Evolutionary conservation across 2,113 vertebrate genomes (phyloP), one percentile per base, ranked within the genome.

Genomic region (Phyllostomus discolor): DNA sequence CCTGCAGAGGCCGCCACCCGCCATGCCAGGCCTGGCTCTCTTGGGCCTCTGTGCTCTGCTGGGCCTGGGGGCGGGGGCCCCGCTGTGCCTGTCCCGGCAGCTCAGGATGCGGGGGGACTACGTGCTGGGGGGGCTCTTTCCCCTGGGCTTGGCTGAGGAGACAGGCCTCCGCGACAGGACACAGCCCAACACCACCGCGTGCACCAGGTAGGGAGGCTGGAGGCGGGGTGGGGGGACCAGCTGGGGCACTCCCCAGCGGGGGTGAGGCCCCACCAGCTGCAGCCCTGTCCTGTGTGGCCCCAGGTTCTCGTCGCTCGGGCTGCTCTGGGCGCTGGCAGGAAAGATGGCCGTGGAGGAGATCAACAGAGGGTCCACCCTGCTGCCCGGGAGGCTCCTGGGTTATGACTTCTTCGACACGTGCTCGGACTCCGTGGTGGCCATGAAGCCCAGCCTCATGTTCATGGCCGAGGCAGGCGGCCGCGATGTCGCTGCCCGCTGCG

Each of bases 281-380:
- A 33, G n/a, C 43, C 83, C 62, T 0, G 1, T 43, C 83, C 62
- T 0, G 1, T 28, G 35, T 88, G 94, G 66, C 66, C 28, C 26
- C 98, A 99, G 99, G 62, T 12, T 99, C 1, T 98, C 98, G 10
- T 0, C 28, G 0, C 62, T 73, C 0, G 99, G 99, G 81, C 98
- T 99, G 4, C 98, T 98, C 15, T 98, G 99, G 87, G 98, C 98
- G 1, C 92, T 99, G 0, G 99, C 98, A 0, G 98, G 99, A 99
- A 99, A 98, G 95, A 99, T 99, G 64, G 98, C 99, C 0, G 96
- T 99, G 26, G 99, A 99, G 1, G 98, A 99, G 97, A 99, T 99
- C 97, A 99, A 99, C 91, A 98, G 98, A 0, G 98, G 98, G n/a
- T 98, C 97, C 0, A 8, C 26, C 0, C 97, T 99, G 10, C 99